Evolutionary conservation across 37 sponge, comb jelly and placozoan genomes (phyloP).

Genomic region (Petrosia ficiformis): DNA sequence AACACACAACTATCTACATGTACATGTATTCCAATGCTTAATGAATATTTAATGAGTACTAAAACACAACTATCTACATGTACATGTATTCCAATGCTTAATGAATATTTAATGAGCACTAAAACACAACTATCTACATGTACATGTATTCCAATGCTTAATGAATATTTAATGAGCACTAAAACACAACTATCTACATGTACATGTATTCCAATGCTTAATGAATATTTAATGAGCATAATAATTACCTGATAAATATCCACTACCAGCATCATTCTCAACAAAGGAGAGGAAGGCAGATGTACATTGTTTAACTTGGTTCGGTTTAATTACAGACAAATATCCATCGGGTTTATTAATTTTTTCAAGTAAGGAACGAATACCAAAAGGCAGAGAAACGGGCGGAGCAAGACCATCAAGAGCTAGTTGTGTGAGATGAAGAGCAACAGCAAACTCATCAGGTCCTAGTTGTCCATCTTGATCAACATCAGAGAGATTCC

Average conservation of each 20-base stretch:
- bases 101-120: too few species aligned
- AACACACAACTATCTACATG: too few species aligned
- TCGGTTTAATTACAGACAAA: not conserved
- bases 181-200: too few species aligned
- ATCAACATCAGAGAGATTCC: constrained; percentile 54
- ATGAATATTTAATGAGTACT: too few species aligned
- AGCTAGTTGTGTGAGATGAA: constrained; percentile 26
- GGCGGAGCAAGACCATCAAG: constrained; percentile 20
- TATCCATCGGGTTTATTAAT: not conserved
- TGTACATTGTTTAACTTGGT: not conserved
- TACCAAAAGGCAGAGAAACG: constrained; percentile 14
- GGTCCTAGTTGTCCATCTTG: constrained; percentile 40
- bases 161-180: too few species aligned
- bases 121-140: too few species aligned
- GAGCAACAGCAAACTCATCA: constrained; percentile 57
- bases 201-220: too few species aligned
- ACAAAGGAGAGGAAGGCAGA: not conserved
- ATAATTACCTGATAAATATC: not conserved
- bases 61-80: too few species aligned
- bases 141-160: too few species aligned
- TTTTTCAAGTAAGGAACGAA: not conserved
- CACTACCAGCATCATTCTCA: not conserved
- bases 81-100: too few species aligned
- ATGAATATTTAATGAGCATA: not conserved
- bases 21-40: too few species aligned